Conservation (phyloP, 2,888 invertebrate species). For the Ophion costatus region DNA sequence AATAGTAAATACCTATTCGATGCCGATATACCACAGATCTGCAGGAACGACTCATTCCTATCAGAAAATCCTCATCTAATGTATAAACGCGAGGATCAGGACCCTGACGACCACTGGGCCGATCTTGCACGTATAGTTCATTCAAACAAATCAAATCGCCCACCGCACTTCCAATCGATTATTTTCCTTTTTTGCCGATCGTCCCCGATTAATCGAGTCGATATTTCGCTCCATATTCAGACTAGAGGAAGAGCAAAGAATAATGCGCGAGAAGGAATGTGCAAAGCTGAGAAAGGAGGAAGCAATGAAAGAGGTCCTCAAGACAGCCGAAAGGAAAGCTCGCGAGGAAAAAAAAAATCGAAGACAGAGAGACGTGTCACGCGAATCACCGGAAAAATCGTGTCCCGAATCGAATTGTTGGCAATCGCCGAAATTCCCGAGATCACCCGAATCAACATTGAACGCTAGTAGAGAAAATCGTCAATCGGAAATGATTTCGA, state of each 20-base stretch:
- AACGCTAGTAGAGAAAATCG: neutral
- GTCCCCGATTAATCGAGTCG: too few species aligned
- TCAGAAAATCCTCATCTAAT: too few species aligned
- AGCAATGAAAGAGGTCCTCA: slow-evolving; percentile 90
- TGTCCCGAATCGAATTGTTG: slow-evolving; percentile 52
- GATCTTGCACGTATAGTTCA: too few species aligned
- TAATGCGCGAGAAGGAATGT: slow-evolving; percentile 88
- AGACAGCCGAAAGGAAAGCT: slow-evolving; percentile 89
- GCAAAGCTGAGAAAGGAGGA: slow-evolving; percentile 90
- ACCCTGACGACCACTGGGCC: too few species aligned
- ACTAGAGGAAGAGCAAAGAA: slow-evolving; percentile 89
- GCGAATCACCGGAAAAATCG: slow-evolving; percentile 32
- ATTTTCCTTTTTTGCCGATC: too few species aligned
- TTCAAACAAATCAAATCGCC: too few species aligned
- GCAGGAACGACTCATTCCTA: too few species aligned
- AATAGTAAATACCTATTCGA: too few species aligned
- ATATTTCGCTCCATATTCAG: slow-evolving; percentile 62
- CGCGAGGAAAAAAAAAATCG: slow-evolving; percentile 86
- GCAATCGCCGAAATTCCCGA: slow-evolving; percentile 38
- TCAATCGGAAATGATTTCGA: neutral
- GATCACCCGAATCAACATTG: slow-evolving; percentile 15
- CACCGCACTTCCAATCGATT: too few species aligned
- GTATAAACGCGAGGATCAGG: too few species aligned
- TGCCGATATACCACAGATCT: too few species aligned
- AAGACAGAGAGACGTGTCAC: slow-evolving; percentile 71